Base-by-base conservation (phyloP, 2,797 vertebrate species). In the Pagetopsis macropterus region DNA sequence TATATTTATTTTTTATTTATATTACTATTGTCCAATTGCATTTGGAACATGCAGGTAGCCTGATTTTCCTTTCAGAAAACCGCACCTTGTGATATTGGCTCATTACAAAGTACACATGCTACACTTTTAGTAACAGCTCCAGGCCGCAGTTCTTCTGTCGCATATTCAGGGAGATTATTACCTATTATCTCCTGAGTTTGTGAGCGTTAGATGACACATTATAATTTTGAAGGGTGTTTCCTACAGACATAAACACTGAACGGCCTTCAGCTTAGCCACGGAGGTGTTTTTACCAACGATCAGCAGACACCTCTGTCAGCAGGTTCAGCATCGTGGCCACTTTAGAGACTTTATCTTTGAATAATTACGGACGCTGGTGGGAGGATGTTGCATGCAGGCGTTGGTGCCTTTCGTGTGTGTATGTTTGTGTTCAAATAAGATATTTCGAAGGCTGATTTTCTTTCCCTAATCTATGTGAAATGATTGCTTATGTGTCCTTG, bases 151-250 rank as follows among this genome's bases (percentile, higher is more conserved):
- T 70, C 70, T 83, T 57, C 60, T 72, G 44, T 23, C n/a, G 58
- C 64, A 31, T 59, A 68, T 75, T 60, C 37, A 23, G 13, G 48
- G 72, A 83, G 75, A 64, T 71, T 68, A 81, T 83, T 83, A 61
- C 64, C 27, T 27, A 27, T 27, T 27, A 15, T 62, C 82, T 82
- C 76, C 71, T 64, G 40, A 62, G 58, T 75, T 50, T 69, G 76
- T 68, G 74, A 69, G 72, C 5, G 21, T 44, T 58, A 77, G 66
- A 54, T 62, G 75, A 65, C 77, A 84, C 76, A 8, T 70, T 59
- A 61, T 88, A 86, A 90, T 93, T 91, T 87, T 40, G 12, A 46
- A 70, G 89, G 91, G 89, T 84, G 89, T 91, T 85, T 75, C 84
- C 80, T 65, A 17, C 76, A 90, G 86, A 91, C 84, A 0, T 83